phyloP scores from a whole-genome alignment of 2,113 vertebrate species.

The Irena cyanogastra region DNA sequence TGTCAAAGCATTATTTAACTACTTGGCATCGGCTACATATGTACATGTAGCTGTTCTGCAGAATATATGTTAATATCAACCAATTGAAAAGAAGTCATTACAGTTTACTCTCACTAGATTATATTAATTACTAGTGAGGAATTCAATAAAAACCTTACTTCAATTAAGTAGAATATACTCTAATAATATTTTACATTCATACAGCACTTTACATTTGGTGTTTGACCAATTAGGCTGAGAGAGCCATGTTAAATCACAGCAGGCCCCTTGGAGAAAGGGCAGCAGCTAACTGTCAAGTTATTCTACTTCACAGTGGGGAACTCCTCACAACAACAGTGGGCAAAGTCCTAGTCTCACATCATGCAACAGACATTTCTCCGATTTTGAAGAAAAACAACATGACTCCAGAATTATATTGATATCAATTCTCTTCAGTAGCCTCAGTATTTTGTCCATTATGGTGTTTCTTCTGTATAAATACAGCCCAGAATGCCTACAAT shows the following conservation, averaged over 20 bases:
- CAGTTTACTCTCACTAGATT: not conserved
- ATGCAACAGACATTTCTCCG: not conserved
- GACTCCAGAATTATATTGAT: not conserved
- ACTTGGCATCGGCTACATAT: not conserved
- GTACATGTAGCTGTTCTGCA: not conserved
- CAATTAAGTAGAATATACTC: conserved; percentile 20
- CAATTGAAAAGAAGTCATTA: conserved; percentile 2
- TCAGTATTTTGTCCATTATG: not conserved
- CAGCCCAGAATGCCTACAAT: not conserved
- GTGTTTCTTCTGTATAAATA: not conserved
- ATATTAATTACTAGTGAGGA: not conserved
- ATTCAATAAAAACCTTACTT: not conserved
- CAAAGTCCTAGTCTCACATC: not conserved
- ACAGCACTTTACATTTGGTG: not conserved
- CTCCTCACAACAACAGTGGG: not conserved
- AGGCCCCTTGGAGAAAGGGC: not conserved
- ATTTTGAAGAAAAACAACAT: not conserved
- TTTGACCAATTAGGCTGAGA: conserved; percentile 33
- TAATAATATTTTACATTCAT: conserved; percentile 43
- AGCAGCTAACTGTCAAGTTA: not conserved
- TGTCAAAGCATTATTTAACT: not conserved
- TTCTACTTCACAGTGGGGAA: not conserved
- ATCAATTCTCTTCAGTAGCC: not conserved
- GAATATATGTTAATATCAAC: not conserved
- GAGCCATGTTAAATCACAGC: conserved; percentile 2